Conservation (phyloP, 2,797 vertebrate genomes). For the Acestrorhynchus altus region DNA sequence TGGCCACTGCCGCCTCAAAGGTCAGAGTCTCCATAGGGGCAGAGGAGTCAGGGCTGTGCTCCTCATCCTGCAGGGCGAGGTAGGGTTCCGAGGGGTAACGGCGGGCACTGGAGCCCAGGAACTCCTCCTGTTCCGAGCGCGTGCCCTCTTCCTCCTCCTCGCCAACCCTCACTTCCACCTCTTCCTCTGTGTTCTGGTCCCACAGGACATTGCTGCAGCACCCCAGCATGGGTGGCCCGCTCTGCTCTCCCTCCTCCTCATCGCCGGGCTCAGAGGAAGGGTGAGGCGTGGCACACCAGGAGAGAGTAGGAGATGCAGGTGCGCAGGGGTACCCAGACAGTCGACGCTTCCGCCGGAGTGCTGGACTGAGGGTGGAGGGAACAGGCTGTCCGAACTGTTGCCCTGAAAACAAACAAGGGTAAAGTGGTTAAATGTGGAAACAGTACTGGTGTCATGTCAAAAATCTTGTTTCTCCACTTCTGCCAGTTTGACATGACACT, state of each 20-base stretch:
- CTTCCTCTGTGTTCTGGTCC: slow-evolving; percentile 60
- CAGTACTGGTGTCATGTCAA: no score
- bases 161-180: slow-evolving; percentile 58
- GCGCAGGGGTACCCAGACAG: slow-evolving; percentile 88
- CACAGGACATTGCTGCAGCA: slow-evolving; percentile 74
- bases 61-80: slow-evolving; percentile 90
- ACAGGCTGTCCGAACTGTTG: slow-evolving; percentile 96
- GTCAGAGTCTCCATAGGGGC: slow-evolving; percentile 93
- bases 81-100: slow-evolving; percentile 96
- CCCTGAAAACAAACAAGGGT: slow-evolving; percentile 75
- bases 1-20: slow-evolving; percentile 95
- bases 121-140: slow-evolving; percentile 69
- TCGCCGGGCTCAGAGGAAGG: slow-evolving; percentile 74
- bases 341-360: slow-evolving; percentile 89
- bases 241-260: slow-evolving; percentile 69
- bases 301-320: slow-evolving; percentile 94
- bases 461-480: no score
- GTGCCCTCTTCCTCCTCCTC: slow-evolving; percentile 67
- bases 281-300: slow-evolving; percentile 84
- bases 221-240: slow-evolving; percentile 73
- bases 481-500: no score
- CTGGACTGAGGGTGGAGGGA: slow-evolving; percentile 94
- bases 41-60: slow-evolving; percentile 92
- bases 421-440: background rate
- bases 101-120: slow-evolving; percentile 82